These are phyloP conservation scores for Aphelenchoides fujianensis DNA, from an alignment of 1,140 invertebrate genomes.

Conservation along the genomic window DNA sequence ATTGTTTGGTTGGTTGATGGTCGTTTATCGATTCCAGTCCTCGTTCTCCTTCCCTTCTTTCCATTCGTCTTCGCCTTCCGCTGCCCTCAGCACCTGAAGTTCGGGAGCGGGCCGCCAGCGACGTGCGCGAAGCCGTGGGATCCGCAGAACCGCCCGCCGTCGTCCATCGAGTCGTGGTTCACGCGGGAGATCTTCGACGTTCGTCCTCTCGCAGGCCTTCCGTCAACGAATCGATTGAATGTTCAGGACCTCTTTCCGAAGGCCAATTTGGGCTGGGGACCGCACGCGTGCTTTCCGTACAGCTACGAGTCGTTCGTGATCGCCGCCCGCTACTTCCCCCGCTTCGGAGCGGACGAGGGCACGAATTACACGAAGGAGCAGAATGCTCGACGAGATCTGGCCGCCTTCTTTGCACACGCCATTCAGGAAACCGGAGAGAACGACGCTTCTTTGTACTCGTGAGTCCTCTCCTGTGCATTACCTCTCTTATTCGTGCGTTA, in stretches of 20 bases:
- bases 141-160: slow-evolving; percentile 37
- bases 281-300: slow-evolving; percentile 53
- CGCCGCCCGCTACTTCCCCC: slow-evolving; percentile 58
- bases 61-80: background rate
- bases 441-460: slow-evolving; percentile 44
- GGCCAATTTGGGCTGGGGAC: slow-evolving; percentile 60
- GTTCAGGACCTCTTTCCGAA: slow-evolving; percentile 57
- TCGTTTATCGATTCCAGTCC: too few relatives aligned
- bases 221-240: background rate
- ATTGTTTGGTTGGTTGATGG: too few relatives aligned
- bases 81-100: background rate
- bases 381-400: slow-evolving; percentile 1
- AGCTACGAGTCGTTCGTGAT: slow-evolving; percentile 58
- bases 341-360: slow-evolving; percentile 45
- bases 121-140: slow-evolving; percentile 25
- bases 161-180: slow-evolving; percentile 44
- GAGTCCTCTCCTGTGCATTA: background rate
- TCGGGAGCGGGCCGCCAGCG: background rate
- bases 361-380: slow-evolving; percentile 24
- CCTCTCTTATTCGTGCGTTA: background rate
- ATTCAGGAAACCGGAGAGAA: slow-evolving; percentile 53
- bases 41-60: background rate
- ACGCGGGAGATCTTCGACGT: slow-evolving; percentile 49
- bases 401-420: slow-evolving; percentile 50
- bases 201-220: too few relatives aligned